Conservation (phyloP, 2,888 invertebrate genomes). For the Sarcophaga variegata region DNA sequence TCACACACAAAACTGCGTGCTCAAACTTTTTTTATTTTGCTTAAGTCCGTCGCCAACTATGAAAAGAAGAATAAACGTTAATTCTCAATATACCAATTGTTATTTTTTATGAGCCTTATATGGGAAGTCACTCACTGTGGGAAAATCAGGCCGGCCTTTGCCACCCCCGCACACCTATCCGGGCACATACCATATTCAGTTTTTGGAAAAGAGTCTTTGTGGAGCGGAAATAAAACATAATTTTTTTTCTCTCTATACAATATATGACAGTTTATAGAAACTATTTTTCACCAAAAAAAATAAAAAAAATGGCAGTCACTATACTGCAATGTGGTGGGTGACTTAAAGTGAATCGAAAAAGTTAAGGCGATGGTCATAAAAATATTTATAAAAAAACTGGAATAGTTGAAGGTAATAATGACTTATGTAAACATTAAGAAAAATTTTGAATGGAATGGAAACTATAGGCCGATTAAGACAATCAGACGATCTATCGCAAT, state of each 20-base stretch:
- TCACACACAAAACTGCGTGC: not conserved
- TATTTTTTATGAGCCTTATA: slow-evolving; percentile 18
- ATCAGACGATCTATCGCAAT: no score
- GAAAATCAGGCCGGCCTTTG: no score
- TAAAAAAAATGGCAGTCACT: no score
- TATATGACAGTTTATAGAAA: slow-evolving; percentile 36
- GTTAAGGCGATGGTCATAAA: no score
- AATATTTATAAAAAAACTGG: no score
- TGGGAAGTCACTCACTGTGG: not conserved
- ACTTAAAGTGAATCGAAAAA: no score
- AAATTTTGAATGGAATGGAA: no score
- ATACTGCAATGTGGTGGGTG: no score
- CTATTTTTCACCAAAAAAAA: slow-evolving; percentile 16
- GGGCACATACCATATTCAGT: not conserved
- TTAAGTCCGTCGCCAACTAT: not conserved
- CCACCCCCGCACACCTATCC: not conserved
- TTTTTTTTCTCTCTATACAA: slow-evolving; percentile 4
- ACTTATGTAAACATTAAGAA: no score
- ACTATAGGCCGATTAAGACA: no score
- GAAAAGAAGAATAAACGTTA: slow-evolving; percentile 9
- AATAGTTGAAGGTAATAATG: no score
- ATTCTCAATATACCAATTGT: slow-evolving; percentile 16
- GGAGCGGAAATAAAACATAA: slow-evolving; percentile 45
- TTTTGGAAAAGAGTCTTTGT: not conserved
- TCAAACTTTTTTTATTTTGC: slow-evolving; percentile 18